A percentile compares a stretch with the other conserved stretches of the same genome.
Evolutionary conservation across 2,888 invertebrate species (phyloP).

Genomic region (Amorpha juglandis): DNA sequence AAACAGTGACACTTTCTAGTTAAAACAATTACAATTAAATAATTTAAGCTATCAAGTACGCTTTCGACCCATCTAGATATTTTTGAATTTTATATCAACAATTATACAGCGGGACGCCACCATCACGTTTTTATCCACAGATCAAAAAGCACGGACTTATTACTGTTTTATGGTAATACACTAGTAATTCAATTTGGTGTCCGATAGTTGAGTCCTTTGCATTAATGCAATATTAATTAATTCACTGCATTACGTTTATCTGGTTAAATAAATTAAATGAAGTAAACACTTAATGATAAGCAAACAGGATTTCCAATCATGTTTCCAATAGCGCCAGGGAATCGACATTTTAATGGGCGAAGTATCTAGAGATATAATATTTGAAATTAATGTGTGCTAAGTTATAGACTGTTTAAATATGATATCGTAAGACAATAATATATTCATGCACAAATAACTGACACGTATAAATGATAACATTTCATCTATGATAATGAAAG

Average conservation of each 20-base stretch:
- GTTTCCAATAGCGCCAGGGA: constrained; percentile 21
- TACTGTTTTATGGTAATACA: constrained; percentile 64
- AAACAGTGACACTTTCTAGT: not conserved
- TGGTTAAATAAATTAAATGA: constrained; percentile 54
- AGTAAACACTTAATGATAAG: constrained; percentile 53
- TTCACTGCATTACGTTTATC: constrained; percentile 48
- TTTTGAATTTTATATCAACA: constrained; percentile 1
- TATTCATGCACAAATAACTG: not conserved
- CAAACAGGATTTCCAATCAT: constrained; percentile 38
- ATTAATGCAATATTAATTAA: constrained; percentile 66
- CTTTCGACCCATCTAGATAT: constrained; percentile 6
- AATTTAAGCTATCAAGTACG: not conserved
- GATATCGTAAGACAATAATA: not conserved
- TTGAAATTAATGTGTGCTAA: constrained; percentile 19
- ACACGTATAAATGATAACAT: not conserved
- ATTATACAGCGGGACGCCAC: constrained; percentile 55
- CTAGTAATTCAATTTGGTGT: constrained; percentile 59
- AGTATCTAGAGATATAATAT: constrained; percentile 6
- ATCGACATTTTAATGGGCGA: constrained; percentile 22
- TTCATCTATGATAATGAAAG: not conserved
- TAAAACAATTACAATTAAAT: not conserved
- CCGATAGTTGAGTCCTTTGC: constrained; percentile 54
- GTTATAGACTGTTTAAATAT: not conserved
- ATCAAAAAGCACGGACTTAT: constrained; percentile 56
- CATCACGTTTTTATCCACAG: constrained; percentile 60